A percentile compares a stretch with the other conserved stretches of the same genome.
These are phyloP conservation scores for Vanessa cardui DNA, from an alignment of 2,888 invertebrate species.

Conservation along the genomic window DNA sequence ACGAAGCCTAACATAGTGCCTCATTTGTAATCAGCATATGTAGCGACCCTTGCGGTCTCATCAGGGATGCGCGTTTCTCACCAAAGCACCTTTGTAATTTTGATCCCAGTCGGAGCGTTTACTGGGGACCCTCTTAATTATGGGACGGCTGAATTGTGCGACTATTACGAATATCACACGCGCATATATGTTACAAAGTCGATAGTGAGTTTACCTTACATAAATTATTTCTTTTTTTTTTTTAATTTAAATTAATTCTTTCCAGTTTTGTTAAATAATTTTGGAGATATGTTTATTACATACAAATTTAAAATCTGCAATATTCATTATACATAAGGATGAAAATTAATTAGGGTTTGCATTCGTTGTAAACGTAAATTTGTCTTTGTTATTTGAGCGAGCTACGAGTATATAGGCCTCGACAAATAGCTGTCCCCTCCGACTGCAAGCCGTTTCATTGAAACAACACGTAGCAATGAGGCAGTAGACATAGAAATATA, in stretches of 20 bases:
- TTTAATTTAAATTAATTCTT: too few relatives aligned
- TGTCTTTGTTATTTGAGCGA: too few relatives aligned
- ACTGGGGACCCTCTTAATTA: constrained; percentile 52
- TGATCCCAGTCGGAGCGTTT: constrained; percentile 50
- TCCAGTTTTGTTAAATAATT: too few relatives aligned
- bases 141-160: constrained; percentile 51
- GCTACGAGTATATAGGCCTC: background rate
- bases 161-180: constrained; percentile 30
- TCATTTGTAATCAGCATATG: constrained; percentile 59
- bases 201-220: background rate
- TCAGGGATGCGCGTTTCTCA: constrained; percentile 53
- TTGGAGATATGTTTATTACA: too few relatives aligned
- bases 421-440: constrained; percentile 15
- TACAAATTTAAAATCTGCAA: too few relatives aligned
- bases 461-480: constrained; percentile 31
- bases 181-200: constrained; percentile 29
- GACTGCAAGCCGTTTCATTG: constrained; percentile 11
- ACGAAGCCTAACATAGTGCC: constrained; percentile 43
- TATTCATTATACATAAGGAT: too few relatives aligned
- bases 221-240: background rate
- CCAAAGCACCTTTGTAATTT: constrained; percentile 60
- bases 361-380: too few relatives aligned
- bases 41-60: constrained; percentile 53
- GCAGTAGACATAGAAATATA: constrained; percentile 45
- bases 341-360: too few relatives aligned